Evolutionary conservation across 2,113 vertebrate genomes (phyloP).

Genomic region (Sterna hirundo): DNA sequence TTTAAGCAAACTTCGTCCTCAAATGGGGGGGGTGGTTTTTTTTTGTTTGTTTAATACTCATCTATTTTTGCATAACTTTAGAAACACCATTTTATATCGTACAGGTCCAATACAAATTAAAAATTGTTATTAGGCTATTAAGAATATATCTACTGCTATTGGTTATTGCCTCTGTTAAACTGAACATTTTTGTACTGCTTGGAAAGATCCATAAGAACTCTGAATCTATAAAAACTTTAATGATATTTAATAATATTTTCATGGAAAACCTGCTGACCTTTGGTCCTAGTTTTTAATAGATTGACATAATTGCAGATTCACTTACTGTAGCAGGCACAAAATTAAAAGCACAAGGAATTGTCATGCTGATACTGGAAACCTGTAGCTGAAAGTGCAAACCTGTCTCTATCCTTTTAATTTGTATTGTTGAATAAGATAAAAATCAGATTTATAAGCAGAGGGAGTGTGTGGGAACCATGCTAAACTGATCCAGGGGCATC

Average conservation of each 20-base stretch:
- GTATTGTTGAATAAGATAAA: neutral
- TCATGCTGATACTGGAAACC: neutral
- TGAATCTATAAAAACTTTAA: neutral
- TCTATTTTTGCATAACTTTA: neutral
- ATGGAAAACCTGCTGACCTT: neutral
- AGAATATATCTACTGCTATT: conserved; percentile 4
- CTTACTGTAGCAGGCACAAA: neutral
- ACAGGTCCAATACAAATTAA: conserved; percentile 14
- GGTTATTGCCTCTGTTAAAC: conserved; percentile 42
- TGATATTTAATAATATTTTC: neutral
- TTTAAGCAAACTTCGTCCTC: conserved; percentile 50
- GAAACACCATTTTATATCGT: neutral
- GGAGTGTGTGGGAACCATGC: fast-evolving
- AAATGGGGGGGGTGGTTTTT: neutral
- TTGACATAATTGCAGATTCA: neutral
- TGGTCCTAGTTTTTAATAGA: neutral
- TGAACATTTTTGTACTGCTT: neutral
- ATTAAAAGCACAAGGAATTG: neutral
- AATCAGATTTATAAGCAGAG: neutral
- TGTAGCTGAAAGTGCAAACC: neutral
- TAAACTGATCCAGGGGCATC: neutral
- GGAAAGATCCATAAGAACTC: neutral
- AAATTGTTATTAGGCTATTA: conserved; percentile 11
- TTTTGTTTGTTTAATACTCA: neutral
- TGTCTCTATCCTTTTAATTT: neutral